Conservation (phyloP, 2,797 vertebrate genomes). For the Notoglanidium macrostoma region DNA sequence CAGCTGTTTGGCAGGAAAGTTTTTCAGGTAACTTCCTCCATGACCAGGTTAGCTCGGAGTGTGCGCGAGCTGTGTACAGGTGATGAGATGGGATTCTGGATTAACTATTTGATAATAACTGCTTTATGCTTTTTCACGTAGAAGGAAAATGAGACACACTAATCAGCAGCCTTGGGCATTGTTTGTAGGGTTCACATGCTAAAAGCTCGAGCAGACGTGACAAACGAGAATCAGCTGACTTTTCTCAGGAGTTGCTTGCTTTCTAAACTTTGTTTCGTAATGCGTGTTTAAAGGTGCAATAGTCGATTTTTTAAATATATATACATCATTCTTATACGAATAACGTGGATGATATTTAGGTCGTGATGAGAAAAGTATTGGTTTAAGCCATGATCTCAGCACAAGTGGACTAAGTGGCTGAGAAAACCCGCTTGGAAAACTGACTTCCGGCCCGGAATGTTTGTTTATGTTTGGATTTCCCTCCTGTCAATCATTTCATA, state of each 20-base stretch:
- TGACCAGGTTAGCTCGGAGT: not conserved
- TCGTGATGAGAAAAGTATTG: not conserved
- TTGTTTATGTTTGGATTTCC: not conserved
- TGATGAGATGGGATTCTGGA: too few relatives aligned
- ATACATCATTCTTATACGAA: not conserved
- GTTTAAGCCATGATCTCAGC: not conserved
- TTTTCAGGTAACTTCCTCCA: not conserved
- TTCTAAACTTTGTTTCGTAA: too few relatives aligned
- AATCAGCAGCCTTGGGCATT: not conserved
- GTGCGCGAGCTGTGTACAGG: not conserved
- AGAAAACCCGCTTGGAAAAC: not conserved
- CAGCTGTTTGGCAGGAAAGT: not conserved
- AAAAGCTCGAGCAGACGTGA: not conserved
- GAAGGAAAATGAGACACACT: not conserved
- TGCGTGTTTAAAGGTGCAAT: not conserved
- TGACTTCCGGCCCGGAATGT: not conserved
- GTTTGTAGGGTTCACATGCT: too few relatives aligned
- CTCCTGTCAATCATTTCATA: not conserved
- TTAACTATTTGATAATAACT: not conserved
- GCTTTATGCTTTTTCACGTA: not conserved
- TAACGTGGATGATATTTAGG: not conserved
- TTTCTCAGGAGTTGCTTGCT: not conserved
- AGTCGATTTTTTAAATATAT: not conserved
- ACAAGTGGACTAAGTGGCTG: not conserved
- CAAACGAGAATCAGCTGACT: conserved; percentile 3